Conservation (phyloP, 64 coral and sea anemone species). For the Orbicella faveolata region DNA sequence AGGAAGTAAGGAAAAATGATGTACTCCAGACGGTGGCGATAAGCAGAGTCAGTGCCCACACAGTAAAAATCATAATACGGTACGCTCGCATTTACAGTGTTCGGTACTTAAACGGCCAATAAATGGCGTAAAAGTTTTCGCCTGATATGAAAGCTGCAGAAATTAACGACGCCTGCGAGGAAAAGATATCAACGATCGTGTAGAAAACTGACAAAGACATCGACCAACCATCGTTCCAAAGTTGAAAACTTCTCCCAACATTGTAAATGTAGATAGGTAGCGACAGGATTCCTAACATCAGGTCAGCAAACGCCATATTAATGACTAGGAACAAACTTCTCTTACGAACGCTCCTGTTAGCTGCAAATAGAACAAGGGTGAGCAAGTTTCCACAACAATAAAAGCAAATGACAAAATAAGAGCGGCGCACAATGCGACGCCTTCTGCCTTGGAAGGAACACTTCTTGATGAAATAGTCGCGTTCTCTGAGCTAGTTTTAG, state of each 20-base stretch:
- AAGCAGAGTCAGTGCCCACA: neutral
- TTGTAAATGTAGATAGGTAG: neutral
- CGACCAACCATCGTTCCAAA: neutral
- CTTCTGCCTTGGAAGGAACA: neutral
- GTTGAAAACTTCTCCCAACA: neutral
- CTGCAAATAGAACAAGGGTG: neutral
- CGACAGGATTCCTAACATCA: neutral
- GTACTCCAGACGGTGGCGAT: neutral
- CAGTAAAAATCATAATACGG: neutral
- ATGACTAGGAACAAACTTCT: constrained; percentile 20
- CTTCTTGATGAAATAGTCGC: neutral
- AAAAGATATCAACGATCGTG: neutral
- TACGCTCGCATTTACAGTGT: neutral
- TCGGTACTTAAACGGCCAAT: neutral
- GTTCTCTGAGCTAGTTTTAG: neutral
- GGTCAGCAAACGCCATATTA: constrained; percentile 6
- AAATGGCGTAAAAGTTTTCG: neutral
- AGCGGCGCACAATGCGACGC: neutral
- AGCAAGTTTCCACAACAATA: neutral
- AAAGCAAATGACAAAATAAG: neutral
- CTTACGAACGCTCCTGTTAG: neutral
- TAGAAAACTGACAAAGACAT: neutral
- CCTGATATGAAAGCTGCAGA: neutral
- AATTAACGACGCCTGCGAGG: neutral
- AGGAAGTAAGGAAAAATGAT: neutral